Evolutionary conservation across 2,888 invertebrate species (phyloP), one percentile per base, ranked within the genome.

Genomic region (Ectemnius lituratus): DNA sequence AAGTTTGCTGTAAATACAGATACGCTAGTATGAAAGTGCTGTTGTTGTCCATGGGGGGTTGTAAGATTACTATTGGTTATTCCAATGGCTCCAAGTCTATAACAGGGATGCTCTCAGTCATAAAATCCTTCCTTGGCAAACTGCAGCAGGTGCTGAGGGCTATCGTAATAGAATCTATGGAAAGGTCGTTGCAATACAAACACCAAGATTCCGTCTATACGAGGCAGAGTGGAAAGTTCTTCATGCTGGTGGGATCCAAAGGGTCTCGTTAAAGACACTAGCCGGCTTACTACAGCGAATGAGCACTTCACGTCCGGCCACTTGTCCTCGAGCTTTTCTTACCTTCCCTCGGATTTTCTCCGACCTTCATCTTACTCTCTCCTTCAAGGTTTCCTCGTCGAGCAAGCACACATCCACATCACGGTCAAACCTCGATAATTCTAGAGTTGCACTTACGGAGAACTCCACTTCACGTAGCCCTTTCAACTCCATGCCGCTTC

Each of bases 151-250:
- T 64, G 68, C 59, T 66, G 62, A 62, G 65, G 65, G 47, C 71
- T 78, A 77, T 73, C 79, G 68, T 71, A 70, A 78, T 73, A 73
- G 77, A 79, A 79, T 79, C 77, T 77, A 75, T 70, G 75, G 75
- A 78, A 78, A 77, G 70, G 71, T 73, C 70, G 72, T 28, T 28
- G 69, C 67, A 61, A 47, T 72, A 73, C 70, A 75, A 78, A 73
- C 75, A 75, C 67, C 70, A 14, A 52, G 75, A 77, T 66, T 61
- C 46, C 62, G n/a, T 8, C 37, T 45, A 46, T n/a, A 23, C 2
- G 67, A 23, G 6, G 56, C 8, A 18, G 69, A 63, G 75, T 62
- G 56, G 65, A 73, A 75, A 67, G 75, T 76, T 73, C 69, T 63
- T 62, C 16, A 46, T 11, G 56, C 58, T n/a, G 56, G 46, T 11